Percentiles rank a stretch among this genome's conserved stretches.
Evolutionary conservation across 2,113 vertebrate genomes (phyloP).

Genomic region (Scortum barcoo): DNA sequence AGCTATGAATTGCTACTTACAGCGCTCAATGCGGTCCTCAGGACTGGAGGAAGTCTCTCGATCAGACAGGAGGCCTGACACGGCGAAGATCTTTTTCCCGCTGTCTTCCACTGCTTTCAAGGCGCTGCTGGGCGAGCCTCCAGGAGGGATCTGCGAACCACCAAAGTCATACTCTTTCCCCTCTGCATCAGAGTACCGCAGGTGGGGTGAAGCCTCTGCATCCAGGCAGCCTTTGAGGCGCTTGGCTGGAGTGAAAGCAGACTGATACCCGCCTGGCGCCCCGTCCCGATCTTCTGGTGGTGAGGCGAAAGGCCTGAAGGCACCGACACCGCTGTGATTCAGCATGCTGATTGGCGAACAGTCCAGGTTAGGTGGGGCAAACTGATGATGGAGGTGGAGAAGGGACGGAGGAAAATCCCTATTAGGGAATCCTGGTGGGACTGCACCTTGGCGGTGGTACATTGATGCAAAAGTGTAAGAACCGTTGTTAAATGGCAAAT

Average conservation of each 20-base stretch:
- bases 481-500: slow-evolving; percentile 98
- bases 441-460: slow-evolving; percentile 98
- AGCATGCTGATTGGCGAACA: slow-evolving; percentile 99
- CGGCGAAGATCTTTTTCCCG: slow-evolving; percentile 98
- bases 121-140: slow-evolving; percentile 92
- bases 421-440: slow-evolving; percentile 95
- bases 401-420: slow-evolving; percentile 98
- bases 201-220: slow-evolving; percentile 94
- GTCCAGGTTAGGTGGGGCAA: slow-evolving; percentile 98
- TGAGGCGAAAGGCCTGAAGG: slow-evolving; percentile 97
- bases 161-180: slow-evolving; percentile 99
- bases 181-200: slow-evolving; percentile 98
- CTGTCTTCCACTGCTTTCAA: slow-evolving; percentile 96
- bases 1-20: slow-evolving; percentile 87
- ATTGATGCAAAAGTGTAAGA: slow-evolving; percentile 99
- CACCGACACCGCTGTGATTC: slow-evolving; percentile 97
- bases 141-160: slow-evolving; percentile 91
- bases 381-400: slow-evolving; percentile 98
- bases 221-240: slow-evolving; percentile 98
- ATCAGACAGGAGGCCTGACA: slow-evolving; percentile 98
- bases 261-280: slow-evolving; percentile 95
- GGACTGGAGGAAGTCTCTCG: slow-evolving; percentile 98
- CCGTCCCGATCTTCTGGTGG: slow-evolving; percentile 94
- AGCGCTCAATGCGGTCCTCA: slow-evolving; percentile 97
- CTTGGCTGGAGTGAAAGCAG: slow-evolving; percentile 98